Conservation (phyloP, 2,888 invertebrate species). For the Morinoia aosen region DNA sequence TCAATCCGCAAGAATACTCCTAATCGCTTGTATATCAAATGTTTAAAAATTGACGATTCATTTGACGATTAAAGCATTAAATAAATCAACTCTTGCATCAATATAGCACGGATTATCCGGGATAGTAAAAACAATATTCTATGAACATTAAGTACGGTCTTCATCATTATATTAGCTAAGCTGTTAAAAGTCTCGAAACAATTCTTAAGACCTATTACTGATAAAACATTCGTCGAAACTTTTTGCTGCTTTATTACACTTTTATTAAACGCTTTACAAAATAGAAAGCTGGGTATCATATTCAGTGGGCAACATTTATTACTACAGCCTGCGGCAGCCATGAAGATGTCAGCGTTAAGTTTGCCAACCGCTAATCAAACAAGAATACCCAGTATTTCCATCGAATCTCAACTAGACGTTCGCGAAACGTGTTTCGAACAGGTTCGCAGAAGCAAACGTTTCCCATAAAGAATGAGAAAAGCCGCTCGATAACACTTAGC, state of each 20-base stretch:
- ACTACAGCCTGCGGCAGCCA: background rate
- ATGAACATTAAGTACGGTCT: conserved; percentile 1
- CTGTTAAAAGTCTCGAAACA: background rate
- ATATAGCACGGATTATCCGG: background rate
- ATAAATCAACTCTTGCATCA: background rate
- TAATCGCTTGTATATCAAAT: background rate
- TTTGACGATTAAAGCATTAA: background rate
- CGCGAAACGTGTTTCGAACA: background rate
- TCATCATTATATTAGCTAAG: background rate
- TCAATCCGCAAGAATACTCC: background rate
- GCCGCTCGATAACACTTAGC: conserved; percentile 16
- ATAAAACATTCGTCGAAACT: background rate
- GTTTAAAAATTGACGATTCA: background rate
- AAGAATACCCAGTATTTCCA: background rate
- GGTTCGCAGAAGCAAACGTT: background rate
- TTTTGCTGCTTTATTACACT: background rate
- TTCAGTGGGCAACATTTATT: background rate
- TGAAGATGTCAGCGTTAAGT: background rate
- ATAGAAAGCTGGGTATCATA: background rate
- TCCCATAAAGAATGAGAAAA: background rate
- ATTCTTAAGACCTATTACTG: background rate
- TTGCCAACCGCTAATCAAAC: background rate
- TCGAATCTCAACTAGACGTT: background rate
- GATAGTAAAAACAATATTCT: background rate
- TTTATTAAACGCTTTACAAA: background rate